Percentiles rank a stretch among this genome's conserved stretches.
Conservation (phyloP, 2,113 vertebrate genomes). For the Oriolus oriolus region DNA sequence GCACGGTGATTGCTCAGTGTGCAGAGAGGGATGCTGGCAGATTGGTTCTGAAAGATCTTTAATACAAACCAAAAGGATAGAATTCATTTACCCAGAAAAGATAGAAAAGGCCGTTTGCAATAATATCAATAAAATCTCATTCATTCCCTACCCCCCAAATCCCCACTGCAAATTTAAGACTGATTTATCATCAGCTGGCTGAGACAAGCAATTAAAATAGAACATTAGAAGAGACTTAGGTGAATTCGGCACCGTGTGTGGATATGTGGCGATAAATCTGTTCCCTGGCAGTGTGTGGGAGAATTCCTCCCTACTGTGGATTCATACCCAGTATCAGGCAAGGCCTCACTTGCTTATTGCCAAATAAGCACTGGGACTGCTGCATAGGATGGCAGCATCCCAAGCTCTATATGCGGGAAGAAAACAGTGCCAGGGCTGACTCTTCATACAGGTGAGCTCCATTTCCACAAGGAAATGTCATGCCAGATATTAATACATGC, state of each 20-base stretch:
- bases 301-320: slow-evolving; percentile 40
- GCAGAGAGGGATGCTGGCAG: neutral
- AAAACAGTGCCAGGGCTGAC: neutral
- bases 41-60: neutral
- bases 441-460: slow-evolving; percentile 7
- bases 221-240: neutral
- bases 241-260: neutral
- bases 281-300: slow-evolving; percentile 46
- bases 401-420: neutral
- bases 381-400: slow-evolving; percentile 61
- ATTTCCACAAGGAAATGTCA: neutral
- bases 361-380: slow-evolving; percentile 45
- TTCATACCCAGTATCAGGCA: slow-evolving; percentile 7
- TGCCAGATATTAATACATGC: neutral
- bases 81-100: neutral
- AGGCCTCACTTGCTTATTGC: neutral
- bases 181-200: neutral
- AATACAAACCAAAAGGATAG: neutral
- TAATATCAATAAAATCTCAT: neutral
- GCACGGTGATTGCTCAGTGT: neutral
- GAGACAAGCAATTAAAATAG: neutral
- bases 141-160: neutral
- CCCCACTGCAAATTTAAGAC: neutral
- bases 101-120: neutral
- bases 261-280: slow-evolving; percentile 30